phyloP scores from a whole-genome alignment of 2,113 vertebrate genomes.

The Galeopterus variegatus region DNA sequence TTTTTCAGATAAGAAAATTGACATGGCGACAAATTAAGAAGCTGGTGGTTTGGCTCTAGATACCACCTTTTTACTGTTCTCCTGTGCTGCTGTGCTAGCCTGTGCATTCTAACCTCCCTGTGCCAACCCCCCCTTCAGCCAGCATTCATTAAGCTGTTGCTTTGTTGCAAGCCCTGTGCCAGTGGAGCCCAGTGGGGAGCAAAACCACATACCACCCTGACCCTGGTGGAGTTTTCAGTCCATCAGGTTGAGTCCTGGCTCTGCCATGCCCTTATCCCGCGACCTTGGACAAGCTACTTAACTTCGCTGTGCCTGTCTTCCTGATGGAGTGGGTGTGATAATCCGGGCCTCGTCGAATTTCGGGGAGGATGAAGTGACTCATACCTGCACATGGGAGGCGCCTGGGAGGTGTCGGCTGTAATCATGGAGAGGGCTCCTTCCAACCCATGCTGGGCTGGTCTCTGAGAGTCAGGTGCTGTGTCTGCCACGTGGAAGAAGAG shows the following conservation, averaged over 20 bases:
- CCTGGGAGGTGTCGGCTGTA: neutral
- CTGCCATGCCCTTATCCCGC: neutral
- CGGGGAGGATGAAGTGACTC: neutral
- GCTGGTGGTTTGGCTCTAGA: neutral
- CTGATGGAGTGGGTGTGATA: neutral
- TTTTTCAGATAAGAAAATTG: neutral
- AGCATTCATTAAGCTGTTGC: fast-evolving
- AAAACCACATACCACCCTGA: neutral
- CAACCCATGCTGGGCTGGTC: fast-evolving
- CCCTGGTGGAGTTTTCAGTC: neutral
- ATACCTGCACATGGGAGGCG: fast-evolving
- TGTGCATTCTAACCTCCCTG: neutral
- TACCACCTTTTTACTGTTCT: neutral
- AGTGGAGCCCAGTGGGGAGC: neutral
- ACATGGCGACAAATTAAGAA: neutral
- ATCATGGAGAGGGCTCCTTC: neutral
- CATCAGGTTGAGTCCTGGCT: neutral
- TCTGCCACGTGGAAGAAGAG: fast-evolving
- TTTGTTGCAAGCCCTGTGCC: neutral
- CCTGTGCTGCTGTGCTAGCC: neutral
- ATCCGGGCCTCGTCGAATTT: neutral
- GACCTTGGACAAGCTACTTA: neutral
- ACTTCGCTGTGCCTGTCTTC: neutral
- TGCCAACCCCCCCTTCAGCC: fast-evolving
- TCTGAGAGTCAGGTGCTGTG: neutral